Percentiles rank a stretch among this genome's conserved stretches.
phyloP scores from a whole-genome alignment of 1,140 invertebrate genomes.

The Polypedilum pembai region DNA sequence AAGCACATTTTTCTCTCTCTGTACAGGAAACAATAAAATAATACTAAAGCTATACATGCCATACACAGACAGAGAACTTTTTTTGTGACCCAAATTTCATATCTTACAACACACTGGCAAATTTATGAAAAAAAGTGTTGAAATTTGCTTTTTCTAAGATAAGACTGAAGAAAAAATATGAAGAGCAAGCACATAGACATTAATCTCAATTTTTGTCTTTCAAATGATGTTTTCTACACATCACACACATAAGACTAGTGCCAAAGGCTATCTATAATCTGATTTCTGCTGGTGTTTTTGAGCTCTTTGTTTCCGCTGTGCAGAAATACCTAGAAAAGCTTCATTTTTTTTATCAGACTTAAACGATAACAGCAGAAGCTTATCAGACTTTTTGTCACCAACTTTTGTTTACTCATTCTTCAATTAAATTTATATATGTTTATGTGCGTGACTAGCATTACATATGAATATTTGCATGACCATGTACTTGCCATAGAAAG shows the following conservation, averaged over 20 bases:
- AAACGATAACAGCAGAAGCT: neutral
- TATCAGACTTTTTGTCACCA: neutral
- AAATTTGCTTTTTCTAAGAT: neutral
- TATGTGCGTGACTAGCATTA: neutral
- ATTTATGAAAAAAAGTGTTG: neutral
- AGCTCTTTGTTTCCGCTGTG: too few species aligned
- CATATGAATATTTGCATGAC: neutral
- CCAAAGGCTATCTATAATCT: neutral
- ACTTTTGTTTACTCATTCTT: neutral
- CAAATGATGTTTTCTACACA: neutral
- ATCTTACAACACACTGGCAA: neutral
- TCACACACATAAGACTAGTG: neutral
- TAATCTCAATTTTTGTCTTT: neutral
- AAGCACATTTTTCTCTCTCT: too few species aligned
- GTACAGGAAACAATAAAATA: too few species aligned
- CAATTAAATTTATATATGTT: conserved; percentile 2
- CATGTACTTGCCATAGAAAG: neutral
- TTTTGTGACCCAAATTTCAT: neutral
- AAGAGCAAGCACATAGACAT: neutral
- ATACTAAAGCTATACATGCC: too few species aligned
- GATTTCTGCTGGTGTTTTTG: neutral
- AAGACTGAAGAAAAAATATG: neutral
- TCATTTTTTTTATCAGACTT: neutral
- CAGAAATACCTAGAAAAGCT: neutral
- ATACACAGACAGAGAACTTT: neutral